Evolutionary conservation across 2,888 invertebrate species (phyloP), one percentile per base, ranked within the genome.

Genomic region (Platycheirus rosarum): DNA sequence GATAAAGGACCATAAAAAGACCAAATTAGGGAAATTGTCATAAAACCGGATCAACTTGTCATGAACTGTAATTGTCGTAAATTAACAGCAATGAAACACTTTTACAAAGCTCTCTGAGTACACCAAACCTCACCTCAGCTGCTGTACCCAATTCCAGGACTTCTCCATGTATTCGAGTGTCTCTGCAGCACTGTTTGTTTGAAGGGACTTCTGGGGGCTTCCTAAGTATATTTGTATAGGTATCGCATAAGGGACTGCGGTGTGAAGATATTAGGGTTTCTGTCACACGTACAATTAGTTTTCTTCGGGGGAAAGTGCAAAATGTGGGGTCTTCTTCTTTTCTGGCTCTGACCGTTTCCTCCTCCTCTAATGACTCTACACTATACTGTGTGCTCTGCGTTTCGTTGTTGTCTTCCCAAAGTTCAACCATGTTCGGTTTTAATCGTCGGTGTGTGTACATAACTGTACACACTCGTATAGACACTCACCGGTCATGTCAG

Each of bases 21-120:
- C 77, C 77, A 84, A 85, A 85, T 84, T 84, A 85, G 84, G 71
- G 74, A 66, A 84, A 84, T 85, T 80, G 84, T 85, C 85, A 84
- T 85, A 85, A 84, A 84, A 84, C 70, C 85, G 85, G 85, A 84
- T 85, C 84, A 85, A 84, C 80, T 84, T 85, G 85, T 85, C 85
- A 84, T 82, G 84, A 84, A 84, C 77, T 74, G 84, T 84, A 85
- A 85, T 85, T 85, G 84, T 85, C 85, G 84, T 85, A 84, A 85
- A 85, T 85, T 85, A 85, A 84, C 79, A 84, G 70, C 73, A 79
- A 78, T 74, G 78, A 84, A 82, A 77, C 82, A 77, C 77, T 77
- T 73, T 76, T 76, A 60, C 76, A 80, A 76, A 76, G 70, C 80
- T 70, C 80, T 70, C 51, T 46, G 16, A 14, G 40, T 48, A 23